Evolutionary conservation across 2,113 vertebrate species (phyloP).

Genomic region (Hemiscyllium ocellatum): DNA sequence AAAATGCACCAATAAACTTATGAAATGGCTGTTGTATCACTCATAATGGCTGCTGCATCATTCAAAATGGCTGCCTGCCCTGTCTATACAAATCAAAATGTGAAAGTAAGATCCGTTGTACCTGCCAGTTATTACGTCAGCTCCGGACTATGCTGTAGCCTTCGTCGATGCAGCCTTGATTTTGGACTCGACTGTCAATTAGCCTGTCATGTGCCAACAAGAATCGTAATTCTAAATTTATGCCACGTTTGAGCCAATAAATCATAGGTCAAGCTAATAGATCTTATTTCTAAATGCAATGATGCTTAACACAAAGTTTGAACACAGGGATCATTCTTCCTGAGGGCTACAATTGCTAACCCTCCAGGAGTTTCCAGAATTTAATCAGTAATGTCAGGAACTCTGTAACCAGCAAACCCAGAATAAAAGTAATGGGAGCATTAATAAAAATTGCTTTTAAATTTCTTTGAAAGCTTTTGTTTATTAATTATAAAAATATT

Average conservation of each 20-base stretch:
- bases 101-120: slow-evolving; percentile 15
- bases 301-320: not conserved
- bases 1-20: slow-evolving; percentile 31
- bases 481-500: not conserved
- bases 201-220: not conserved
- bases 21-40: slow-evolving; percentile 28
- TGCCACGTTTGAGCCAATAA: not conserved
- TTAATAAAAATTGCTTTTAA: not conserved
- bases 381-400: not conserved
- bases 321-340: not conserved
- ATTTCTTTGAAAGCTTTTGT: not conserved
- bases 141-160: not conserved
- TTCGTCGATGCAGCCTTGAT: not conserved
- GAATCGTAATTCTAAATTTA: not conserved
- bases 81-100: slow-evolving; percentile 21
- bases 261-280: not conserved
- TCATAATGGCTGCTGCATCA: slow-evolving; percentile 3
- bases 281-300: not conserved
- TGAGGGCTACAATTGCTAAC: not conserved
- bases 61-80: slow-evolving; percentile 26
- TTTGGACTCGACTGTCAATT: not conserved
- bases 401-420: not conserved
- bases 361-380: not conserved
- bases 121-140: not conserved
- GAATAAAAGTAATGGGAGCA: not conserved